Percentiles rank a stretch among this genome's conserved stretches.
These are phyloP conservation scores for Taurulus bubalis DNA, from an alignment of 2,113 vertebrate genomes.

Conservation along the genomic window DNA sequence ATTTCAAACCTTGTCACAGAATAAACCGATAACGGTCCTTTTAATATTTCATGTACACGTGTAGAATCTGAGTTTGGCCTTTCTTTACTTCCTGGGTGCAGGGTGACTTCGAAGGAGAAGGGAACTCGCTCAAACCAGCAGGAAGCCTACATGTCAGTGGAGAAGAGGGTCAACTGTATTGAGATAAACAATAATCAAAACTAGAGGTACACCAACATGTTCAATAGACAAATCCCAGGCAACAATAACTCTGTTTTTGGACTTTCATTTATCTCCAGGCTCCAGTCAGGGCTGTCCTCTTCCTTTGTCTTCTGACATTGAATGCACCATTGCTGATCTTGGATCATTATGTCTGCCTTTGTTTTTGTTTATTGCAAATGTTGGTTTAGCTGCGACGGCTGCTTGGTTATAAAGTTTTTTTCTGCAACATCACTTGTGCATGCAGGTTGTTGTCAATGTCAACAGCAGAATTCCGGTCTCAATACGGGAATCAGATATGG, in stretches of 20 bases:
- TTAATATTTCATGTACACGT: not conserved
- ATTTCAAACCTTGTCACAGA: not conserved
- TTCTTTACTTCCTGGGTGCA: not conserved
- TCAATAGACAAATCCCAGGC: not conserved
- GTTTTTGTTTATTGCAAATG: not conserved
- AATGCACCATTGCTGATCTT: not conserved
- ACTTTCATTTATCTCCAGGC: not conserved
- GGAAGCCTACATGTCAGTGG: not conserved
- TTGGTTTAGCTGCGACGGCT: constrained; percentile 3
- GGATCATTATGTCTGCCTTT: not conserved
- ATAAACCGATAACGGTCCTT: not conserved
- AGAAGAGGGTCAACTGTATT: not conserved
- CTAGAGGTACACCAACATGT: not conserved
- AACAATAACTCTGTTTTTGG: not conserved
- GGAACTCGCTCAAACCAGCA: not conserved
- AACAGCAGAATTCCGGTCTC: constrained; percentile 36
- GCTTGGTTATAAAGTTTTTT: not conserved
- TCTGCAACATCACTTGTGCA: constrained; percentile 14
- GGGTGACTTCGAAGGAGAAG: too few relatives aligned
- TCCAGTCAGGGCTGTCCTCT: too few relatives aligned
- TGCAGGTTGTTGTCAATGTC: constrained; percentile 36
- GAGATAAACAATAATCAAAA: not conserved
- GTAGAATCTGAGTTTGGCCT: not conserved
- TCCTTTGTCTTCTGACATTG: not conserved
- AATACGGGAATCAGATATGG: constrained; percentile 45